phyloP scores from a whole-genome alignment of 2,113 vertebrate species.

The Circaetus cinerascens region DNA sequence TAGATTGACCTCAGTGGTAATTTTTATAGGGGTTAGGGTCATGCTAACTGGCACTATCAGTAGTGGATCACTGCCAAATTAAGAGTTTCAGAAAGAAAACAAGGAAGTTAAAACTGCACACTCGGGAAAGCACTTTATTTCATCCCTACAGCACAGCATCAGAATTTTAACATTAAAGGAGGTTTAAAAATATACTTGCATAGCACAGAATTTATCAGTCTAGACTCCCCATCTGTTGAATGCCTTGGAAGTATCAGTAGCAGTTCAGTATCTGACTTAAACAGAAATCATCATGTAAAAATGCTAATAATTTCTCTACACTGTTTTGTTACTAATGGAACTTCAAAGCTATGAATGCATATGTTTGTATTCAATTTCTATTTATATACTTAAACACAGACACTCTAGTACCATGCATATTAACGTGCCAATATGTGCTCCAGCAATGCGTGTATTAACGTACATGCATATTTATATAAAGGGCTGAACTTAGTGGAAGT shows the following conservation, averaged over 20 bases:
- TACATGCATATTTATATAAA: background rate
- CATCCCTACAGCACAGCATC: background rate
- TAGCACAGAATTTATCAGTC: background rate
- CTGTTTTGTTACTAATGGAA: background rate
- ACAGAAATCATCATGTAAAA: conserved; percentile 16
- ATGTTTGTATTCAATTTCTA: conserved; percentile 32
- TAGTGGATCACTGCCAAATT: background rate
- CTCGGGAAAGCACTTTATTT: background rate
- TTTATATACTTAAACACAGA: conserved; percentile 20
- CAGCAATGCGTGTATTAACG: background rate
- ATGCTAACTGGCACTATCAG: background rate
- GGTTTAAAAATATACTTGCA: conserved; percentile 17
- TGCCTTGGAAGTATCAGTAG: background rate
- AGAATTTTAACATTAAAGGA: background rate
- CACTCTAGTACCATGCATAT: background rate
- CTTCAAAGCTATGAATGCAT: background rate
- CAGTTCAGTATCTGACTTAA: background rate
- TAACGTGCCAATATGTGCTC: background rate
- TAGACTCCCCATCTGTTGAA: conserved; percentile 35
- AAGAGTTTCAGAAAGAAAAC: background rate
- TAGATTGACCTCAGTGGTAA: background rate
- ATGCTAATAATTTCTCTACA: background rate
- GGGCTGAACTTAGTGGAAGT: background rate
- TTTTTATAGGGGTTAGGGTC: background rate
- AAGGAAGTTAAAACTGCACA: background rate